Base-by-base conservation (phyloP, 2,113 vertebrate genomes). In the Apeltes quadracus region DNA sequence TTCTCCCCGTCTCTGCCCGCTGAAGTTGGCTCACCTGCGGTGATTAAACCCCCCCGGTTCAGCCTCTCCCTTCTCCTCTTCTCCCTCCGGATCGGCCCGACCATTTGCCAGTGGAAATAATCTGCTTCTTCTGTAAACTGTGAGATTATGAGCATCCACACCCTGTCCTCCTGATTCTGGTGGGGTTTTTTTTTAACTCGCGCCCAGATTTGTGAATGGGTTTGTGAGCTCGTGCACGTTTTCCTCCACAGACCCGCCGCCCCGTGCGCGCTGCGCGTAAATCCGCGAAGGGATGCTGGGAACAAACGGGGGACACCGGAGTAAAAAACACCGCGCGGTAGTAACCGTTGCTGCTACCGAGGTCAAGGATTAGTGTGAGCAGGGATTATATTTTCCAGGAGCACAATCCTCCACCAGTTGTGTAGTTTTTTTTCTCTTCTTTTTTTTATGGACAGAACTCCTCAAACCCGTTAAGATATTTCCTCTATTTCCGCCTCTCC, bases 361-460 rank as follows among this genome's bases (percentile, higher is more conserved):
- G 67, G 75, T 76, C 23, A 79, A 72, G 89, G 88, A 91, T 90
- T 90, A 91, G 75, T 71, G 75, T 55, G 72, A 39, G 64, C 58
- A 12, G 64, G 85, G 88, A 89, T 90, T 89, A 91, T 76, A 75
- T 77, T 76, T 61, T 82, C 75, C 75, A 82, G 69, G 58, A 72
- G 76, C 62, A 36, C 51, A 64, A 65, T 38, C 74, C 53, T 69
- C 67, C 83, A 75, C 62, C 78, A 64, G 2, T 69, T 59, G 20
- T 70, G 59, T 39, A 38, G 32, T 36, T 53, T 20, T 69, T 43
- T 23, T 14, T 25, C 27, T 25, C 4, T 5, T 29, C 16, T n/a
- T 58, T 18, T 5, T 34, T 12, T 7, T 2, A 7, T 7, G 38
- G 22, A 41, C 29, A 48, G 69, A 84, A 84, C 59, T 84, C 84